phyloP scores from a whole-genome alignment of 2,797 vertebrate genomes.

The Lagocephalus sceleratus region DNA sequence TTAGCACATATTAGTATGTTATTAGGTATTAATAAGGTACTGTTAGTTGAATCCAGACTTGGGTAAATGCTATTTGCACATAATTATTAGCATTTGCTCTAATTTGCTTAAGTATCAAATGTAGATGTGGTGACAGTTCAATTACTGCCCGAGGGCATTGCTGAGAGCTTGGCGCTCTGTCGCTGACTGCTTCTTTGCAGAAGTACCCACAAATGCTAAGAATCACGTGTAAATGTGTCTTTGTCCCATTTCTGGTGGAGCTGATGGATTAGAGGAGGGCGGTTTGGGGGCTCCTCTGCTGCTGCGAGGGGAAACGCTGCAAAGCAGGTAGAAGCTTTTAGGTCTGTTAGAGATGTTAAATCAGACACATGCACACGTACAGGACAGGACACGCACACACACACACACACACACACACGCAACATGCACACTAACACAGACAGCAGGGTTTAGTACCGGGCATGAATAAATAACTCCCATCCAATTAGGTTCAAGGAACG shows the following conservation, averaged over 20 bases:
- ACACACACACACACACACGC: slow-evolving; percentile 38
- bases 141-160: slow-evolving; percentile 39
- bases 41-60: slow-evolving; percentile 69
- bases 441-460: not conserved
- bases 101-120: slow-evolving; percentile 46
- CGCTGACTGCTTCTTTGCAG: slow-evolving; percentile 29
- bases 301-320: slow-evolving; percentile 7
- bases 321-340: slow-evolving; percentile 40
- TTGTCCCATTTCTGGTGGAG: slow-evolving; percentile 43
- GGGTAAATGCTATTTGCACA: slow-evolving; percentile 53
- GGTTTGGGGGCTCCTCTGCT: slow-evolving; percentile 16
- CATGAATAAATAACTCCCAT: slow-evolving; percentile 14
- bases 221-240: slow-evolving; percentile 59
- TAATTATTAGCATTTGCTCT: slow-evolving; percentile 61
- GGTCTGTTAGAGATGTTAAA: slow-evolving; percentile 24
- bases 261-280: slow-evolving; percentile 26
- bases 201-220: slow-evolving; percentile 50
- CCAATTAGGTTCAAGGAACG: not conserved
- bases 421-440: slow-evolving; percentile 12
- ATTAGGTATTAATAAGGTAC: slow-evolving; percentile 71
- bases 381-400: slow-evolving; percentile 40
- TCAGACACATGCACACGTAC: slow-evolving; percentile 11
- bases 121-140: slow-evolving; percentile 23
- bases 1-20: slow-evolving; percentile 73
- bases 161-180: slow-evolving; percentile 40